Conservation (phyloP, 2,113 vertebrate genomes). For the Vulpes lagopus region DNA sequence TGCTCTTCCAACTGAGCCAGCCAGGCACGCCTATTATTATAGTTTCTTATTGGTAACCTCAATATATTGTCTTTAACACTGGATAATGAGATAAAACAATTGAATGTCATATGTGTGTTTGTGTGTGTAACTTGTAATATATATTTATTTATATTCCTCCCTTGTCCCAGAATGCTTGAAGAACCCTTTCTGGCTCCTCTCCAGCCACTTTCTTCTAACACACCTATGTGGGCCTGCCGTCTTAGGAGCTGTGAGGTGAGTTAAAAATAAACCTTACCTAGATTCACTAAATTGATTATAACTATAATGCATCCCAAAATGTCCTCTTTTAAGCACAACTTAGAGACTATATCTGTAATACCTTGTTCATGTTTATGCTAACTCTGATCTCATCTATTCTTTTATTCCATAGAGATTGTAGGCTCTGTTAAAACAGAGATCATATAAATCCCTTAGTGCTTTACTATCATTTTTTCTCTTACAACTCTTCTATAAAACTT, state of each 20-base stretch:
- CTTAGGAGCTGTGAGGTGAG: slow-evolving; percentile 91
- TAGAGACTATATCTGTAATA: background rate
- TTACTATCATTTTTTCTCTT: slow-evolving; percentile 38
- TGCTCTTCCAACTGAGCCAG: background rate
- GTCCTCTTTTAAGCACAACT: background rate
- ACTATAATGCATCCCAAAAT: background rate
- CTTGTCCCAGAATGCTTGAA: slow-evolving; percentile 80
- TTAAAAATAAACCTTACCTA: slow-evolving; percentile 60
- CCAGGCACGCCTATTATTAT: background rate
- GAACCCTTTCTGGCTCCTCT: slow-evolving; percentile 86
- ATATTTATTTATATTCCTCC: slow-evolving; percentile 19
- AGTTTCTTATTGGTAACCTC: background rate
- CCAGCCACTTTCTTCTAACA: slow-evolving; percentile 87
- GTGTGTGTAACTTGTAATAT: background rate
- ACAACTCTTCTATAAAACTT: slow-evolving; percentile 28
- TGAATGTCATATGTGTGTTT: background rate
- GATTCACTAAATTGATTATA: slow-evolving; percentile 30
- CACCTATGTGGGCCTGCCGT: slow-evolving; percentile 89
- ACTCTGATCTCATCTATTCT: background rate
- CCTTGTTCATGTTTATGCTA: slow-evolving; percentile 45
- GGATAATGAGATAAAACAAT: background rate
- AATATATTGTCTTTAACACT: background rate
- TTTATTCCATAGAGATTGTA: background rate
- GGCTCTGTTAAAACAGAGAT: background rate
- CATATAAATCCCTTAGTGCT: background rate